Percentiles rank a stretch among this genome's conserved stretches.
phyloP scores from a whole-genome alignment of 2,113 vertebrate species.

The cat (Felis catus) region F.catus_Fca126_mat1.0 CM031414.1:136164501-136165000 shows the following conservation, averaged over 20 bases:
- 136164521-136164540: too few relatives aligned
- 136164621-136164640: too few relatives aligned
- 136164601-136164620: too few relatives aligned
- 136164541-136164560: too few relatives aligned
- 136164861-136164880: not conserved
- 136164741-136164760: not conserved
- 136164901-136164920: fast-evolving
- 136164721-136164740: not conserved
- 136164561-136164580: too few relatives aligned
- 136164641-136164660: too few relatives aligned
- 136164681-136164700: too few relatives aligned
- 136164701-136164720: too few relatives aligned
- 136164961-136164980: fast-evolving
- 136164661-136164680: too few relatives aligned
- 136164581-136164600: too few relatives aligned
- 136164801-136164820: fast-evolving
- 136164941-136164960: not conserved
- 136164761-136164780: fast-evolving
- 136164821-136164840: not conserved
- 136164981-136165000: not conserved
- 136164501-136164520: not conserved
- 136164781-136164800: fast-evolving
- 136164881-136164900: not conserved
- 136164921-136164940: fast-evolving
- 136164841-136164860: fast-evolving